A percentile compares a stretch with the other conserved stretches of the same genome.
Evolutionary conservation across 2,888 invertebrate species (phyloP).

Genomic region (Perdita meconis): DNA sequence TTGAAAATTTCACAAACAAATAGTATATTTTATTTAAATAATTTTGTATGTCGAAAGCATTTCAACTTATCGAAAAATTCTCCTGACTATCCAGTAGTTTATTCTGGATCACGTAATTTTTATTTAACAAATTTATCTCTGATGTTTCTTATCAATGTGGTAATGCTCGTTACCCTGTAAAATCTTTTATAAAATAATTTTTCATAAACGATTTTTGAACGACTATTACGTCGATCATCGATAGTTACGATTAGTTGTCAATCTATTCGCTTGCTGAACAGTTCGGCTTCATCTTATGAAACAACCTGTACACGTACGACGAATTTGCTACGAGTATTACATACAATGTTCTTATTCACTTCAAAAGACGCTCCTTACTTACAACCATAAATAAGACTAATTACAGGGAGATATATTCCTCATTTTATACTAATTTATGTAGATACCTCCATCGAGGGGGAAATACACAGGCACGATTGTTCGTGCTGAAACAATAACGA

Average conservation of each 20-base stretch:
- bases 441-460: constrained; percentile 32
- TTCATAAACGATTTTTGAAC: constrained; percentile 3
- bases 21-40: not conserved
- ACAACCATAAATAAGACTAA: constrained; percentile 65
- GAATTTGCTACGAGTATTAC: constrained; percentile 51
- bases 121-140: not conserved
- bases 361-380: constrained; percentile 46
- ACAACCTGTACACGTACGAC: constrained; percentile 38
- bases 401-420: constrained; percentile 55
- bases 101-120: not conserved
- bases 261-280: not conserved
- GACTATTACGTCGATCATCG: constrained; percentile 1
- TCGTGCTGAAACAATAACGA: constrained; percentile 13
- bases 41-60: not conserved
- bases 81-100: not conserved
- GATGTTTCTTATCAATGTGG: not conserved
- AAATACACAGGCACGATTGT: constrained; percentile 20
- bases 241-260: not conserved
- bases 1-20: not conserved
- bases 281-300: constrained; percentile 16
- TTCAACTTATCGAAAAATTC: no score
- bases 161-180: constrained; percentile 3
- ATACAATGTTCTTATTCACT: constrained; percentile 48
- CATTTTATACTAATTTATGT: constrained; percentile 14
- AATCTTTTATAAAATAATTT: constrained; percentile 18